Conservation (phyloP, 1,140 invertebrate genomes). For the Bombus affinis region DNA sequence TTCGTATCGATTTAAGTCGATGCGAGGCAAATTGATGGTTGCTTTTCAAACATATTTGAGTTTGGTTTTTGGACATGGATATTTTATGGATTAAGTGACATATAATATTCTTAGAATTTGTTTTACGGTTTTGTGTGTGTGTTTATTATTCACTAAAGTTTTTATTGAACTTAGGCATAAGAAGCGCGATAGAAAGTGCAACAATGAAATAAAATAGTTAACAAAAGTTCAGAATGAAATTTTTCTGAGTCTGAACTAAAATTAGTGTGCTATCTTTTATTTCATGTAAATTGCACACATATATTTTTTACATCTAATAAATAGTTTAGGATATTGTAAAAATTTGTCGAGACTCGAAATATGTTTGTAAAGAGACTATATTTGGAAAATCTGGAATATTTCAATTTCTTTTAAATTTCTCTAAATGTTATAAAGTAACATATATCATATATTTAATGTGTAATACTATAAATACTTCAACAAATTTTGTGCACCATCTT, state of each 20-base stretch:
- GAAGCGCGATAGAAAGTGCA: neutral
- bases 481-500: neutral
- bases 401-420: neutral
- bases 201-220: too few species aligned
- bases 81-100: too few species aligned
- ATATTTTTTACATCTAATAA: neutral
- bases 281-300: neutral
- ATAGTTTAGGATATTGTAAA: neutral
- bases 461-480: too few species aligned
- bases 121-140: too few species aligned
- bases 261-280: neutral
- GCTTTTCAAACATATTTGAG: neutral
- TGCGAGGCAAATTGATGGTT: neutral
- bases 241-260: neutral
- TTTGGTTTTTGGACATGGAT: neutral
- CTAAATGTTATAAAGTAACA: neutral
- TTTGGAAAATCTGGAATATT: neutral
- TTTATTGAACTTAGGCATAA: neutral
- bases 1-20: constrained; percentile 9
- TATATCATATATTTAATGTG: neutral
- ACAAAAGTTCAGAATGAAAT: too few species aligned
- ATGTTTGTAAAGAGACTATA: neutral
- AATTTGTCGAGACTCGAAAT: neutral
- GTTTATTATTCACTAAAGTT: too few species aligned
- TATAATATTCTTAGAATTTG: neutral